These are phyloP conservation scores for Drosophila quinaria DNA, from an alignment of 2,888 invertebrate genomes.

Conservation along the genomic window DNA sequence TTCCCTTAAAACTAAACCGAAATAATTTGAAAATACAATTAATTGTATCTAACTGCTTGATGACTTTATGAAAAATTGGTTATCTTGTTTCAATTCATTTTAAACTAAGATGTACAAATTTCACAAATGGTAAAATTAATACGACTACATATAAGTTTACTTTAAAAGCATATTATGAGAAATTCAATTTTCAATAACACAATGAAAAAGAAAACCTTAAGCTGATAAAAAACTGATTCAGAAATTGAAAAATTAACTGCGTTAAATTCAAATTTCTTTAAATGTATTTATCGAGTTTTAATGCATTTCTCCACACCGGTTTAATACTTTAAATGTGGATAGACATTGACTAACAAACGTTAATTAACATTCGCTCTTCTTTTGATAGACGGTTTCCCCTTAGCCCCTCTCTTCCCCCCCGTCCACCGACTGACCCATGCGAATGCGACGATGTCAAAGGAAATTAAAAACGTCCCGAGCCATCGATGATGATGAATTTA, in stretches of 20 bases:
- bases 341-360: conserved; percentile 19
- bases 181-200: not conserved
- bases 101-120: not conserved
- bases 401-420: too few relatives aligned
- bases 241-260: not conserved
- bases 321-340: conserved; percentile 5
- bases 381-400: conserved; percentile 21
- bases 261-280: not conserved
- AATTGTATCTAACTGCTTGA: not conserved
- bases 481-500: conserved; percentile 75
- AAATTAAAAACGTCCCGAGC: conserved; percentile 65
- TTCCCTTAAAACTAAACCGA: not conserved
- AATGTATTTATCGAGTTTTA: conserved; percentile 3
- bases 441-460: conserved; percentile 58
- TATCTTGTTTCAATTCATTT: not conserved
- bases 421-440: not conserved
- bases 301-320: not conserved
- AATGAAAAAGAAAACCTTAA: not conserved
- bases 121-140: too few relatives aligned
- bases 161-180: not conserved
- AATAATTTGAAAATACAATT: not conserved
- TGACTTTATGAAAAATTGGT: too few relatives aligned
- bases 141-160: too few relatives aligned
- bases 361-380: conserved; percentile 29
- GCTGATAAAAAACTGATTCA: not conserved